phyloP scores from a whole-genome alignment of 2,797 vertebrate genomes.

The Phataginus tricuspis region DNA sequence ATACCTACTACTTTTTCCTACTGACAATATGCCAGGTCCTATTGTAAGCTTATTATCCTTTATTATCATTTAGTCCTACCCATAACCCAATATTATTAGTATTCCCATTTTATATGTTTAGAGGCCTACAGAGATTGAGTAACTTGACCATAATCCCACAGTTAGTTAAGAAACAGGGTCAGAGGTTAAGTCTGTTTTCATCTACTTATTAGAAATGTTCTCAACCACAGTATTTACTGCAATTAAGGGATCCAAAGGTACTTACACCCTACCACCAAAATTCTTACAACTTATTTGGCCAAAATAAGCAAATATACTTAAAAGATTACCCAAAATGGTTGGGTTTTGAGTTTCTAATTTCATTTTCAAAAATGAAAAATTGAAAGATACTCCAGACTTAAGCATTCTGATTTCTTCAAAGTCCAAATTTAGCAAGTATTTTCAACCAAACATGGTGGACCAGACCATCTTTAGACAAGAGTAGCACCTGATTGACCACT shows the following conservation, averaged over 20 bases:
- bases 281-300: slow-evolving; percentile 21
- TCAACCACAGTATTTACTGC: not conserved
- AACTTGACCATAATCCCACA: not conserved
- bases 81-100: not conserved
- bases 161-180: not conserved
- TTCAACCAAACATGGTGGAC: not conserved
- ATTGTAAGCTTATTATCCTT: not conserved
- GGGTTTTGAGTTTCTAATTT: slow-evolving; percentile 14
- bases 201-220: slow-evolving; percentile 10
- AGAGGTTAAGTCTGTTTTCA: slow-evolving; percentile 17
- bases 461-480: not conserved
- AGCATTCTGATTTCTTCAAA: not conserved
- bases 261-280: not conserved
- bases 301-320: slow-evolving; percentile 49
- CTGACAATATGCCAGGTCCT: not conserved
- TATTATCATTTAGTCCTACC: not conserved
- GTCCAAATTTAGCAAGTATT: not conserved
- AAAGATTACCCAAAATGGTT: slow-evolving; percentile 39
- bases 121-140: not conserved
- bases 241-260: slow-evolving; percentile 20
- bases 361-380: not conserved
- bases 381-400: not conserved
- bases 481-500: not conserved
- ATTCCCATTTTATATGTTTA: not conserved
- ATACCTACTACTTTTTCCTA: not conserved